A percentile compares a stretch with the other conserved stretches of the same genome.
These are phyloP conservation scores for Oncorhynchus clarkii DNA, from an alignment of 2,113 vertebrate genomes.

Conservation along the genomic window DNA sequence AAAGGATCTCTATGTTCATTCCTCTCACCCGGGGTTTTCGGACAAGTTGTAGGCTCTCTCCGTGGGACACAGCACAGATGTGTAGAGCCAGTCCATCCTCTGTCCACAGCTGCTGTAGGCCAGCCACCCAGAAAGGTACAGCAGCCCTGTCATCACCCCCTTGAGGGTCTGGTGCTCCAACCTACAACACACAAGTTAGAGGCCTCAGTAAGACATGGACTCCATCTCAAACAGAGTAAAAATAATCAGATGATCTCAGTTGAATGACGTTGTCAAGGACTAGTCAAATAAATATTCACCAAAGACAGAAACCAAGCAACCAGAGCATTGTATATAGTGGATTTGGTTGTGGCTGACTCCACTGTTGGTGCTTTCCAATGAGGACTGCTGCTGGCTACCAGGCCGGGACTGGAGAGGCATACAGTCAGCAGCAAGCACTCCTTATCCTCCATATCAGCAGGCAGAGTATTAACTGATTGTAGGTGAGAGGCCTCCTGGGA, in stretches of 20 bases:
- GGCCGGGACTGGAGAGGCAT: conserved; percentile 56
- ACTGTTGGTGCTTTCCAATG: conserved; percentile 17
- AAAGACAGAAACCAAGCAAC: conserved; percentile 74
- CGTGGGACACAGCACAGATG: conserved; percentile 54
- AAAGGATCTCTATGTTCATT: too few species aligned
- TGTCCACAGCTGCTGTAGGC: conserved; percentile 72
- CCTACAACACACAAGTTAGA: conserved; percentile 27
- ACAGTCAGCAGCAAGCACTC: conserved; percentile 66
- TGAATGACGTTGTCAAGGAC: not conserved
- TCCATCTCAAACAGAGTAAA: not conserved
- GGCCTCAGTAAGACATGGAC: not conserved
- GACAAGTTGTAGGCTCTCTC: conserved; percentile 2
- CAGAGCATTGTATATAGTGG: conserved; percentile 63
- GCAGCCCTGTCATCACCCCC: conserved; percentile 23
- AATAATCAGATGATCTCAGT: not conserved
- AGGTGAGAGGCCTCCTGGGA: conserved; percentile 68
- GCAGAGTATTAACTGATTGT: conserved; percentile 53
- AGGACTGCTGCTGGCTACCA: conserved; percentile 32
- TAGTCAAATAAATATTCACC: conserved; percentile 58
- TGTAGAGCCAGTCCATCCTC: conserved; percentile 67
- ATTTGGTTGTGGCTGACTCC: conserved; percentile 28
- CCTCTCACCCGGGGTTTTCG: conserved; percentile 48
- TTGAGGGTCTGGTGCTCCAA: conserved; percentile 2
- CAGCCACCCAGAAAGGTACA: conserved; percentile 66
- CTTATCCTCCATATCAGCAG: conserved; percentile 19